These are phyloP conservation scores for Poeciliopsis occidentalis DNA, from an alignment of 2,113 vertebrate species.

Conservation along the genomic window DNA sequence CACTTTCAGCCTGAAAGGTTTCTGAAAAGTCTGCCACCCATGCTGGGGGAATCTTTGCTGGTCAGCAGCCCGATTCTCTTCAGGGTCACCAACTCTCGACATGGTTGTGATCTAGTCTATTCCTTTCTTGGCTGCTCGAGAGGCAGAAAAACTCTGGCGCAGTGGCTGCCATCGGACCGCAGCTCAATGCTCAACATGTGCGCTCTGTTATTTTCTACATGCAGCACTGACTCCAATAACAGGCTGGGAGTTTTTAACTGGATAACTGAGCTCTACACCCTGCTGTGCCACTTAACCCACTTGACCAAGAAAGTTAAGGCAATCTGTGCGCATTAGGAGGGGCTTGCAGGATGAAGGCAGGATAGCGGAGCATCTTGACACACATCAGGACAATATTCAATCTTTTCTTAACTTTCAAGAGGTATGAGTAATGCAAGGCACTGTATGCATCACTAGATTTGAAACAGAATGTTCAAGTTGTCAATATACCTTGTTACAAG, in stretches of 20 bases:
- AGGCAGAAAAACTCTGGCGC: slow-evolving; percentile 54
- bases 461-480: background rate
- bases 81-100: slow-evolving; percentile 58
- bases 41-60: slow-evolving; percentile 12
- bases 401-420: background rate
- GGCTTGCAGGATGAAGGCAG: slow-evolving; percentile 32
- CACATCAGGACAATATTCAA: slow-evolving; percentile 4
- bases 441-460: slow-evolving; percentile 4
- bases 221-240: slow-evolving; percentile 34
- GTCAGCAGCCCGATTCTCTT: slow-evolving; percentile 40
- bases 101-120: slow-evolving; percentile 49
- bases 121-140: slow-evolving; percentile 52
- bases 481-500: background rate
- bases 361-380: slow-evolving; percentile 30
- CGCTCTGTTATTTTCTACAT: slow-evolving; percentile 55
- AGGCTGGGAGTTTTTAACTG: slow-evolving; percentile 18
- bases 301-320: slow-evolving; percentile 49
- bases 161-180: slow-evolving; percentile 45
- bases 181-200: slow-evolving; percentile 52
- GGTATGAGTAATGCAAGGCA: background rate
- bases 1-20: slow-evolving; percentile 29
- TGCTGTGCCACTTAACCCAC: slow-evolving; percentile 60
- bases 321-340: background rate
- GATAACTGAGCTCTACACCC: slow-evolving; percentile 33
- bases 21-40: background rate